Percentiles rank a stretch among this genome's conserved stretches.
phyloP scores from a whole-genome alignment of 2,797 vertebrate species.

The Macropodus opercularis region DNA sequence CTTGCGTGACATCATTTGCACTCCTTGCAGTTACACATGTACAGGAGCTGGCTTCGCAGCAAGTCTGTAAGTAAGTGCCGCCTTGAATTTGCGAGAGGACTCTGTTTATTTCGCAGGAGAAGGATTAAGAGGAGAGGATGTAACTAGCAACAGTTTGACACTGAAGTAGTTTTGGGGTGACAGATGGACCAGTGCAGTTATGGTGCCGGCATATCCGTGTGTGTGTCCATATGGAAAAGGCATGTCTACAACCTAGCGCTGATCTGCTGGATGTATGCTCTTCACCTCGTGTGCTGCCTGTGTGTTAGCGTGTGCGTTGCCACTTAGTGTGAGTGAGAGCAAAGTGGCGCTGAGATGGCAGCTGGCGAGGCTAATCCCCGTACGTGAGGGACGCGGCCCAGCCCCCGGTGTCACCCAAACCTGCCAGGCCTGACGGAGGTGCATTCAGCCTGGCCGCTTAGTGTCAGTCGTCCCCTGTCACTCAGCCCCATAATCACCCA shows the following conservation, averaged over 20 bases:
- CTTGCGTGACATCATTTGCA: no score
- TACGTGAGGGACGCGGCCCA: constrained; percentile 73
- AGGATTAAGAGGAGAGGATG: constrained; percentile 12
- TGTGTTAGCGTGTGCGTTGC: constrained; percentile 32
- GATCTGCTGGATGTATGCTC: constrained; percentile 25
- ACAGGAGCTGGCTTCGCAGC: constrained; percentile 1
- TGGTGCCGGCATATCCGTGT: not conserved
- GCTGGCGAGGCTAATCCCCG: constrained; percentile 77
- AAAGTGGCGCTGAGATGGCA: constrained; percentile 79
- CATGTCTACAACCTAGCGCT: constrained; percentile 8
- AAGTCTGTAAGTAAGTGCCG: constrained; percentile 8
- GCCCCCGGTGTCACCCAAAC: constrained; percentile 78
- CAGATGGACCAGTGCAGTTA: constrained; percentile 10
- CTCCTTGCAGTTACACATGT: no score
- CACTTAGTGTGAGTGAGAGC: constrained; percentile 73
- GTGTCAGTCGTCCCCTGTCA: constrained; percentile 77
- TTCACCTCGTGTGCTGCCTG: constrained; percentile 45
- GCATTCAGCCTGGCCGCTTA: constrained; percentile 81
- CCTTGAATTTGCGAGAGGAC: constrained; percentile 6
- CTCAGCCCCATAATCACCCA: constrained; percentile 78
- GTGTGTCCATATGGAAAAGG: constrained; percentile 15
- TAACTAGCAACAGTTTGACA: constrained; percentile 5
- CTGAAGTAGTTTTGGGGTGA: constrained; percentile 18
- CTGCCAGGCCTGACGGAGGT: constrained; percentile 81
- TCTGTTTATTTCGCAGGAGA: constrained; percentile 11